These are phyloP conservation scores for Lasioglossum baleicum DNA, from an alignment of 1,140 invertebrate species.

Conservation along the genomic window DNA sequence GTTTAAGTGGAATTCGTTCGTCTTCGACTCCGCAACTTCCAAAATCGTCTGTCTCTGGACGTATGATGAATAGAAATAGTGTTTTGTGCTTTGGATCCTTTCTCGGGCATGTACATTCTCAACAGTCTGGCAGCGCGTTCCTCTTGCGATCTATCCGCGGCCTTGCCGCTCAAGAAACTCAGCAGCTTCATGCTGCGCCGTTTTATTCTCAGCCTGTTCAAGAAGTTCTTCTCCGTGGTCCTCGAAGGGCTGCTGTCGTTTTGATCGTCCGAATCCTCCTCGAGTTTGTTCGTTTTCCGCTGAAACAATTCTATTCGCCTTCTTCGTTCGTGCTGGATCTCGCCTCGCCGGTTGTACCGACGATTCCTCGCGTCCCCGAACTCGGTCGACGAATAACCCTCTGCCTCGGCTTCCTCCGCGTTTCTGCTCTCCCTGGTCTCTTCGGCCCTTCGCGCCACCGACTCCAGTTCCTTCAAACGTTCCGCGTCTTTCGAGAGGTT, in stretches of 20 bases:
- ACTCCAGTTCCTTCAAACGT: slow-evolving; percentile 64
- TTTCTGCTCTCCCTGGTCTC: slow-evolving; percentile 64
- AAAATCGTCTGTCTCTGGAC: slow-evolving; percentile 76
- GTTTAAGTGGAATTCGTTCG: slow-evolving; percentile 72
- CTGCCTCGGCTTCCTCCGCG: slow-evolving; percentile 24
- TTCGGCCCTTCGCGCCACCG: slow-evolving; percentile 65
- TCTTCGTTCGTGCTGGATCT: slow-evolving; percentile 49
- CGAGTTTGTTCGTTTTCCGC: slow-evolving; percentile 60
- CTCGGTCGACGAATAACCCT: slow-evolving; percentile 43
- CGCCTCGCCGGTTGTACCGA: slow-evolving; percentile 31
- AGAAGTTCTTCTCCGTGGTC: slow-evolving; percentile 64
- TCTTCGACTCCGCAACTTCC: slow-evolving; percentile 75
- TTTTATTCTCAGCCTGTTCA: slow-evolving; percentile 68
- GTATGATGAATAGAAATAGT: slow-evolving; percentile 77
- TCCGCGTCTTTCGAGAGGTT: slow-evolving; percentile 51
- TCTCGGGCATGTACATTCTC: slow-evolving; percentile 74
- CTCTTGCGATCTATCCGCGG: slow-evolving; percentile 69
- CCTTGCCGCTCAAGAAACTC: slow-evolving; percentile 71
- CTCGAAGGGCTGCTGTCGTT: slow-evolving; percentile 44
- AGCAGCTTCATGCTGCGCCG: slow-evolving; percentile 71
- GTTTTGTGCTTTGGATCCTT: slow-evolving; percentile 65
- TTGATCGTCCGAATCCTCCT: slow-evolving; percentile 58
- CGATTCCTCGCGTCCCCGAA: slow-evolving; percentile 18
- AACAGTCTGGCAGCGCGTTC: slow-evolving; percentile 71
- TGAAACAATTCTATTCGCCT: slow-evolving; percentile 62